Conservation (phyloP, 2,113 vertebrate genomes). For the Tapirus terrestris region DNA sequence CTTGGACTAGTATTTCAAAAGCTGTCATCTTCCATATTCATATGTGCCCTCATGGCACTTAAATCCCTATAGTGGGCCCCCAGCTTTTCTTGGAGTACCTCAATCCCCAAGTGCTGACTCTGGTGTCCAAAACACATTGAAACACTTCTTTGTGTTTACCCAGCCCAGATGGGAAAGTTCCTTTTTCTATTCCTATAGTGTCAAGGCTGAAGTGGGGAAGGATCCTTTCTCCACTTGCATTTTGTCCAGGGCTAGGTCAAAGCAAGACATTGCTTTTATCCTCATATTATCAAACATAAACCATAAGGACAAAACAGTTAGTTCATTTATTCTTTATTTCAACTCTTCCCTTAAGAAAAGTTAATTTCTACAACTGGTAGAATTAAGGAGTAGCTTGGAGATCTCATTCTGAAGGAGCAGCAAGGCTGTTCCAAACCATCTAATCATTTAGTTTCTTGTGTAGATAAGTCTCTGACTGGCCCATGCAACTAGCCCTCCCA, state of each 20-base stretch:
- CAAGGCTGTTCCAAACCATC: neutral
- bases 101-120: neutral
- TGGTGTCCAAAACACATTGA: neutral
- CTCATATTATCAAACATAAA: neutral
- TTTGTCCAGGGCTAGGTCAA: neutral
- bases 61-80: accelerated
- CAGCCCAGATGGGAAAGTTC: neutral
- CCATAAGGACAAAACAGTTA: neutral
- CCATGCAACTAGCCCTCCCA: neutral
- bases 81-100: neutral
- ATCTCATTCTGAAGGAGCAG: neutral
- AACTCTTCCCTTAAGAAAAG: neutral
- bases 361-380: neutral
- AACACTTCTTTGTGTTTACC: neutral
- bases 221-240: too few relatives aligned
- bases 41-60: too few relatives aligned
- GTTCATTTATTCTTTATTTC: neutral
- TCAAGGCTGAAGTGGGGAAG: neutral
- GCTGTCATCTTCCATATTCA: neutral
- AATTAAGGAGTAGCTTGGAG: too few relatives aligned
- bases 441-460: neutral
- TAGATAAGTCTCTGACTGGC: neutral
- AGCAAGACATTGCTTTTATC: neutral
- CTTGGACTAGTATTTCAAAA: neutral
- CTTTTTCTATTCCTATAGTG: too few relatives aligned